Percentiles rank a stretch among this genome's conserved stretches.
Evolutionary conservation across 2,888 invertebrate species (phyloP).

Genomic region (Malthinus flaveolus): DNA sequence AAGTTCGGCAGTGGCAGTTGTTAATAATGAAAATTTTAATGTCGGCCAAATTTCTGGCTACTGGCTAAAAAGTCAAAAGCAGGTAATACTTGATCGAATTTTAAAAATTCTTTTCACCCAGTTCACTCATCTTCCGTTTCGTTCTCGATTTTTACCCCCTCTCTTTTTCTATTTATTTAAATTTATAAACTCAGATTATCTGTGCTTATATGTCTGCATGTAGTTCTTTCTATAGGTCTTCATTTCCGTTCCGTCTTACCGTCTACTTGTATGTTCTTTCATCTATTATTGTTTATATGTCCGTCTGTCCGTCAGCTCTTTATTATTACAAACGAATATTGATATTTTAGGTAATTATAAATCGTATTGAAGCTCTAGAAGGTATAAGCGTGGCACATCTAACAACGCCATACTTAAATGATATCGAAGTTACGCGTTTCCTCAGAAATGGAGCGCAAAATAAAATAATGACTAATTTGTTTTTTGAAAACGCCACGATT

Average conservation of each 20-base stretch:
- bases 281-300: not conserved
- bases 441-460: constrained; percentile 41
- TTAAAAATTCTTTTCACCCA: constrained; percentile 1
- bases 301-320: not conserved
- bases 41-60: constrained; percentile 37
- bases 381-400: constrained; percentile 46
- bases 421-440: constrained; percentile 39
- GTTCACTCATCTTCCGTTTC: too few relatives aligned
- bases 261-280: not conserved
- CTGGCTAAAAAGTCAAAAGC: constrained; percentile 48
- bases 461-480: constrained; percentile 36
- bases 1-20: constrained; percentile 34
- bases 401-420: constrained; percentile 42
- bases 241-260: not conserved
- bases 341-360: constrained; percentile 41
- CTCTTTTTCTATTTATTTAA: constrained; percentile 7
- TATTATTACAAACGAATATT: too few relatives aligned
- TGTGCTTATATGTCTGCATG: too few relatives aligned
- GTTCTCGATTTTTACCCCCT: too few relatives aligned
- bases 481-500: constrained; percentile 46
- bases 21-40: constrained; percentile 39
- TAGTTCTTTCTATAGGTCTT: too few relatives aligned
- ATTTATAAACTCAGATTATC: not conserved
- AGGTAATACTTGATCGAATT: constrained; percentile 35
- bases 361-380: constrained; percentile 39